Evolutionary conservation across 2,888 invertebrate genomes (phyloP).

Genomic region (Argyresthia goedartella): DNA sequence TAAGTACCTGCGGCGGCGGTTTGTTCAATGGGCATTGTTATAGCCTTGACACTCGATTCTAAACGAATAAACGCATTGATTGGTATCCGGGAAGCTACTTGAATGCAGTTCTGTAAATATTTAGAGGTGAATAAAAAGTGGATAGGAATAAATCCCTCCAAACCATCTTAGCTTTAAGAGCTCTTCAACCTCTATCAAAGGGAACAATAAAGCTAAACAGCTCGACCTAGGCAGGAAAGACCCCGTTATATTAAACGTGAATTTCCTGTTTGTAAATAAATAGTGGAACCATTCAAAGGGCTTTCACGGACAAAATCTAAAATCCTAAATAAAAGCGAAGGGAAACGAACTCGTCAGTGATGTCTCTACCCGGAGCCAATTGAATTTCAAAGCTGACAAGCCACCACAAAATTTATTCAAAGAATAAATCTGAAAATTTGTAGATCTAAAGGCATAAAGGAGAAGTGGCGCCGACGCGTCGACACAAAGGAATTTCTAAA

Average conservation of each 20-base stretch:
- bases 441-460: slow-evolving; percentile 65
- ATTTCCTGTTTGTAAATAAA: slow-evolving; percentile 14
- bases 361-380: slow-evolving; percentile 65
- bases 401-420: slow-evolving; percentile 70
- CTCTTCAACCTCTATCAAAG: slow-evolving; percentile 1
- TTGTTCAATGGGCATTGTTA: too few relatives aligned
- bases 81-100: too few relatives aligned
- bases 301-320: slow-evolving; percentile 31
- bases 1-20: too few relatives aligned
- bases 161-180: neutral
- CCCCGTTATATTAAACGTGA: slow-evolving; percentile 7
- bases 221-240: neutral
- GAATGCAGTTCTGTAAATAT: too few relatives aligned
- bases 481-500: slow-evolving; percentile 70
- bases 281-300: slow-evolving; percentile 26
- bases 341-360: slow-evolving; percentile 56
- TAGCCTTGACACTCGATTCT: too few relatives aligned
- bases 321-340: slow-evolving; percentile 38
- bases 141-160: too few relatives aligned
- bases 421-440: slow-evolving; percentile 72
- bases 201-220: neutral
- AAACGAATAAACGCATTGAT: too few relatives aligned
- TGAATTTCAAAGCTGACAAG: slow-evolving; percentile 69
- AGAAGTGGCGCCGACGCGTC: slow-evolving; percentile 61
- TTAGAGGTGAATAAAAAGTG: too few relatives aligned